Evolutionary conservation across 2,888 invertebrate species (phyloP).

Genomic region (Artemia sinica): DNA sequence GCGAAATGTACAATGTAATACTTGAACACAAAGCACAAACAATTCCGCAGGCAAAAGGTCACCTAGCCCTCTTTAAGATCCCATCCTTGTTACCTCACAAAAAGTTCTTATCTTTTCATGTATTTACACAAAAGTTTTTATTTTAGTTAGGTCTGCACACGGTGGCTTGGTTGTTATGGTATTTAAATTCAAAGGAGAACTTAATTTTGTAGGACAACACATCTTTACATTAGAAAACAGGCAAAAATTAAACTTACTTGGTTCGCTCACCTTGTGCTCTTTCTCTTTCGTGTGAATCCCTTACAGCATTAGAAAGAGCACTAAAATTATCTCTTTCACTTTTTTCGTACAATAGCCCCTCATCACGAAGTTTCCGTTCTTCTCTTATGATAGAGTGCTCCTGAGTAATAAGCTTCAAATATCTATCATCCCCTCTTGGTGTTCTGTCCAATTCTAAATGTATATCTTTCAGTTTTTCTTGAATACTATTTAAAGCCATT

Average conservation of each 20-base stretch:
- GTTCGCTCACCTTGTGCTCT: conserved; percentile 60
- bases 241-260: conserved; percentile 38
- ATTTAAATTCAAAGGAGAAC: conserved; percentile 25
- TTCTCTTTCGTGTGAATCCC: conserved; percentile 66
- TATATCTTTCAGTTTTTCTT: conserved; percentile 47
- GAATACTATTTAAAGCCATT: conserved; percentile 41
- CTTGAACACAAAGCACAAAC: no score
- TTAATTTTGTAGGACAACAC: conserved; percentile 36
- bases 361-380: conserved; percentile 36
- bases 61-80: no score
- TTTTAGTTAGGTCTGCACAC: no score
- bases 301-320: conserved; percentile 51
- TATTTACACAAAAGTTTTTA: no score
- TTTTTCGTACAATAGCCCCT: conserved; percentile 48
- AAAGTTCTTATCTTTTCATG: no score
- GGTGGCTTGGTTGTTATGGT: no score
- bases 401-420: conserved; percentile 51
- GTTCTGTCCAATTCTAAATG: conserved; percentile 58
- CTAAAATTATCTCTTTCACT: conserved; percentile 57
- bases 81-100: no score
- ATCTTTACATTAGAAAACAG: conserved; percentile 26
- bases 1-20: no score
- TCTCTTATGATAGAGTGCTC: conserved; percentile 41
- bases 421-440: conserved; percentile 55
- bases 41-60: no score